Conservation (phyloP, 2,888 invertebrate species). For the Metacarcinus magister region DNA sequence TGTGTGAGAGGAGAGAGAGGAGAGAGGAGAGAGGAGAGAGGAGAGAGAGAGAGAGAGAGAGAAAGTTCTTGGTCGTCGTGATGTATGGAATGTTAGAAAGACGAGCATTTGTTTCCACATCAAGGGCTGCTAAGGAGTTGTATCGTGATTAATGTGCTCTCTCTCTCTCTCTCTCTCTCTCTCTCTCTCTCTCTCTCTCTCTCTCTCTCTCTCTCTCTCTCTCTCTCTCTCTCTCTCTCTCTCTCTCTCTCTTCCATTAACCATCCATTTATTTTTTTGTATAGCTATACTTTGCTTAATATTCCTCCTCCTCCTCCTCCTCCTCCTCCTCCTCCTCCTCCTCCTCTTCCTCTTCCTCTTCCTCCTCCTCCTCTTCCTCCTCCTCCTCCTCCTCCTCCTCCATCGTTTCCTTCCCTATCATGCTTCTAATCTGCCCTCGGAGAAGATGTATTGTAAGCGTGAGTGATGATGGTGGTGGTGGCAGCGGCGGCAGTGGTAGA, state of each 20-base stretch:
- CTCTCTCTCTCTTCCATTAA: background rate
- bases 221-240: background rate
- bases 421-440: background rate
- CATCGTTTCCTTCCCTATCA: slow-evolving; percentile 37
- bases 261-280: background rate
- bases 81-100: too few species aligned
- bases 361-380: slow-evolving; percentile 2
- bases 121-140: too few species aligned
- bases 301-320: background rate
- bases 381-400: slow-evolving; percentile 27
- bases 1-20: background rate
- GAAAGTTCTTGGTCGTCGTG: too few species aligned
- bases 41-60: too few species aligned
- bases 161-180: slow-evolving; percentile 9
- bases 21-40: too few species aligned
- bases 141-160: background rate
- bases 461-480: slow-evolving; percentile 11
- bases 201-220: slow-evolving; percentile 47
- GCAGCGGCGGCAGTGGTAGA: background rate
- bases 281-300: background rate
- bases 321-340: background rate
- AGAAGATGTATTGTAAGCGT: background rate
- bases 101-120: too few species aligned
- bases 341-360: background rate
- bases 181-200: background rate